Evolutionary conservation across 1,140 invertebrate species (phyloP).

Genomic region (Drosophila obscura): DNA sequence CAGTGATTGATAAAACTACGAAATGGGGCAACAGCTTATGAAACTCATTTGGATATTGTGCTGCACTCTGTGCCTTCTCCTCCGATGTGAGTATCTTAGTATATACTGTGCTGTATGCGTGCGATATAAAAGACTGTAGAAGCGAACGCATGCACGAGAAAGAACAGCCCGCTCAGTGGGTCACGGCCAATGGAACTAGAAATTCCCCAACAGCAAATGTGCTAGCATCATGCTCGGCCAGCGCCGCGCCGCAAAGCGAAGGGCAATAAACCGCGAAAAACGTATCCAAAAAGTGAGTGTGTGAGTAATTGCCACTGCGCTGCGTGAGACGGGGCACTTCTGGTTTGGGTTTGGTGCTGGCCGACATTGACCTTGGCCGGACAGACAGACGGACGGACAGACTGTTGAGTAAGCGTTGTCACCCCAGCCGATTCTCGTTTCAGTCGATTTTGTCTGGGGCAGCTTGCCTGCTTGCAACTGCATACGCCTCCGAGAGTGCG

Average conservation of each 20-base stretch:
- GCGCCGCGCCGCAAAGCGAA: conserved; percentile 52
- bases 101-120: conserved; percentile 3
- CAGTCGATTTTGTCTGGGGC: conserved; percentile 24
- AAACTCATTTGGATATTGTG: conserved; percentile 17
- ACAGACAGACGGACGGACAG: neutral
- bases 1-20: neutral
- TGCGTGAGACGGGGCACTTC: conserved; percentile 20
- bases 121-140: conserved; percentile 60
- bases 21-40: conserved; percentile 20
- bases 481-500: conserved; percentile 61
- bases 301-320: conserved; percentile 65
- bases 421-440: conserved; percentile 21
- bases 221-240: conserved; percentile 48
- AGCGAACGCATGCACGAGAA: conserved; percentile 45
- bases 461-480: conserved; percentile 50
- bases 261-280: conserved; percentile 72
- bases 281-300: conserved; percentile 59
- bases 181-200: conserved; percentile 68
- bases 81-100: conserved; percentile 48
- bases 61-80: conserved; percentile 31
- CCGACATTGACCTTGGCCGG: conserved; percentile 49
- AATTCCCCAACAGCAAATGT: conserved; percentile 64
- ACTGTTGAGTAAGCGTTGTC: conserved; percentile 29
- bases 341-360: conserved; percentile 27
- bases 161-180: conserved; percentile 55